A percentile compares a stretch with the other conserved stretches of the same genome.
Evolutionary conservation across 1,140 invertebrate species (phyloP).

Genomic region (Solenopsis fugax): DNA sequence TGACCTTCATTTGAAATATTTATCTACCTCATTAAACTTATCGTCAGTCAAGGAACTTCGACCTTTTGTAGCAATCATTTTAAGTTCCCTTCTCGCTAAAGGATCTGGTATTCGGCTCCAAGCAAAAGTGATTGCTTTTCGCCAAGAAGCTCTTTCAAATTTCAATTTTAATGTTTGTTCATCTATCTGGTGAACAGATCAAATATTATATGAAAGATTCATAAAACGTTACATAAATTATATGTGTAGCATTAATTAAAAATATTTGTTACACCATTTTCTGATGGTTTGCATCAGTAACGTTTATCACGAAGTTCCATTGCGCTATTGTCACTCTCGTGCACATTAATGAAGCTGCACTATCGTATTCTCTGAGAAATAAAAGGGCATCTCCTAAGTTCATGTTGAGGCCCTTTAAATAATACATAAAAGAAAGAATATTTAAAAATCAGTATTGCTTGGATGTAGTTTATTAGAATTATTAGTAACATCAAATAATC

Average conservation of each 20-base stretch:
- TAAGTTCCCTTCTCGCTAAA: slow-evolving; percentile 90
- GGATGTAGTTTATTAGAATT: background rate
- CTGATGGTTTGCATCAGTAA: slow-evolving; percentile 90
- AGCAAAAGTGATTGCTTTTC: slow-evolving; percentile 90
- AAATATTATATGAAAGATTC: background rate
- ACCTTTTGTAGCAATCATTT: slow-evolving; percentile 90
- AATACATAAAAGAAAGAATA: slow-evolving; percentile 8
- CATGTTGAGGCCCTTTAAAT: slow-evolving; percentile 89
- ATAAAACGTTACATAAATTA: slow-evolving; percentile 18
- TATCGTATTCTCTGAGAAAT: slow-evolving; percentile 91
- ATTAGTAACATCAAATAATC: background rate
- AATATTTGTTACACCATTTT: slow-evolving; percentile 87
- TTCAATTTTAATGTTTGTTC: slow-evolving; percentile 90
- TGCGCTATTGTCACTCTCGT: slow-evolving; percentile 90
- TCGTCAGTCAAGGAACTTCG: slow-evolving; percentile 91
- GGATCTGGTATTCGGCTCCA: slow-evolving; percentile 90
- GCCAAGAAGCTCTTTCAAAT: slow-evolving; percentile 92
- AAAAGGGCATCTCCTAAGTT: slow-evolving; percentile 90
- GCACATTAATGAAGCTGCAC: slow-evolving; percentile 91
- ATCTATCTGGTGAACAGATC: slow-evolving; percentile 85
- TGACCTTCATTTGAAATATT: background rate
- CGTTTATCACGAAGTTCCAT: slow-evolving; percentile 93
- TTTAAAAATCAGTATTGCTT: slow-evolving; percentile 4
- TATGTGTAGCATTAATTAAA: slow-evolving; percentile 19
- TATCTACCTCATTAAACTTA: slow-evolving; percentile 91